These are phyloP conservation scores for Semaprochilodus insignis DNA, from an alignment of 2,797 vertebrate genomes.

Conservation along the genomic window DNA sequence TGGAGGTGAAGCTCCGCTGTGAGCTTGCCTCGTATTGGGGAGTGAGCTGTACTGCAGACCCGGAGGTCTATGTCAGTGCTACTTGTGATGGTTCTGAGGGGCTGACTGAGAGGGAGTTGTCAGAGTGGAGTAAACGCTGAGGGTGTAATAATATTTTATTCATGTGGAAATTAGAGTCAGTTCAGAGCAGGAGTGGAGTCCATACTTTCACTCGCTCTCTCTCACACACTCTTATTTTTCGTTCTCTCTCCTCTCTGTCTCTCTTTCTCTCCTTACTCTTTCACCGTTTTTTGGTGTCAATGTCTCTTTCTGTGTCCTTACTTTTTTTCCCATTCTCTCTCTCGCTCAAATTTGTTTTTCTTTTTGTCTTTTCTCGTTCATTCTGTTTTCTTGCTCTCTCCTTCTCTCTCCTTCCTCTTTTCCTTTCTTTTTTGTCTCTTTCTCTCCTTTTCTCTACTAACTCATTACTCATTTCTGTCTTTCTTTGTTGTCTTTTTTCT, in stretches of 20 bases:
- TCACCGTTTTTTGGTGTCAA: too few species aligned
- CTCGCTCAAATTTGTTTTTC: too few species aligned
- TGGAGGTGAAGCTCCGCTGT: background rate
- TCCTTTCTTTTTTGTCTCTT: background rate
- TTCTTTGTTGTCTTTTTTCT: too few species aligned
- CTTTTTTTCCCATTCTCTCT: too few species aligned
- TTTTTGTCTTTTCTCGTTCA: too few species aligned
- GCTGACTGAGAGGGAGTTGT: too few species aligned
- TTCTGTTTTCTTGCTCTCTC: too few species aligned
- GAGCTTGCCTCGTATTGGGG: background rate
- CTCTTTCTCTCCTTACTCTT: background rate
- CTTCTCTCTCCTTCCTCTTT: too few species aligned
- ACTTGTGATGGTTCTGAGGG: background rate
- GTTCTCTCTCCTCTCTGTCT: background rate
- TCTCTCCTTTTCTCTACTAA: background rate
- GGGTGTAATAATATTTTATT: background rate
- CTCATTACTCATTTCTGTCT: too few species aligned
- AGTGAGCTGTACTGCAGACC: background rate
- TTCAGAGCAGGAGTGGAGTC: background rate
- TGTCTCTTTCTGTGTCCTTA: too few species aligned
- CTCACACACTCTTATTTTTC: background rate
- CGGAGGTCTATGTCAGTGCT: too few species aligned
- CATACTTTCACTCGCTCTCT: background rate
- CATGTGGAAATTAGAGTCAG: background rate
- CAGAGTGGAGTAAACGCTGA: background rate